Evolutionary conservation across 2,797 vertebrate species (phyloP), one percentile per base, ranked within the genome.

Genomic region (Numenius phaeopus): DNA sequence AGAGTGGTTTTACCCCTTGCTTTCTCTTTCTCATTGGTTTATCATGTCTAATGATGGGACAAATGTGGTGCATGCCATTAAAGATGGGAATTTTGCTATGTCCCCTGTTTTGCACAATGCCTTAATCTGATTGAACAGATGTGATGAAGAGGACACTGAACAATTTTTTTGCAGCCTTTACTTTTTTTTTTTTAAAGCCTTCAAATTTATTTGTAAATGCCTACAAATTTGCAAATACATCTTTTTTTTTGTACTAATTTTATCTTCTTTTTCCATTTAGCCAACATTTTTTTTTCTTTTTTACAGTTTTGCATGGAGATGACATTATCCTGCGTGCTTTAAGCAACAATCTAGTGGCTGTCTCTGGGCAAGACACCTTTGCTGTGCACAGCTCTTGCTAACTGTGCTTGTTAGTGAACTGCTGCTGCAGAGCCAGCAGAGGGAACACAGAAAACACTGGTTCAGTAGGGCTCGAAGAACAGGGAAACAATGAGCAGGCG

Each of bases 11-110:
- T 97, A 98, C 96, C 95, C 97, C 97, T 98, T 98, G 98, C 98
- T 98, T 98, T 98, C 98, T 98, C 97, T 98, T 95, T 95, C 98
- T 98, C 97, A 97, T 98, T 98, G 98, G 87, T 98, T 97, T 97
- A 91, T 94, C 92, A 91, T 98, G 95, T 98, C 96, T 98, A 84
- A 98, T 97, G 95, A 90, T 96, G 98, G 97, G 96, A 97, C 97
- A 97, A 93, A 97, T 96, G 97, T 97, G 97, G 94, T 98, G 98
- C 98, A 98, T 98, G 98, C 92, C 98, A 96, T 97, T 95, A 94
- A 98, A 97, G 81, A 97, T 49, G 97, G 97, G 95, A 97, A 97
- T 85, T 91, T 96, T 97, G 61, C 83, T 94, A 81, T 97, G 96
- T 97, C 96, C 97, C 94, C 67, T 94, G 89, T 97, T 98, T 97